A percentile compares a stretch with the other conserved stretches of the same genome.
Evolutionary conservation across 2,113 vertebrate genomes (phyloP).

Genomic region (Brachirus orientalis): DNA sequence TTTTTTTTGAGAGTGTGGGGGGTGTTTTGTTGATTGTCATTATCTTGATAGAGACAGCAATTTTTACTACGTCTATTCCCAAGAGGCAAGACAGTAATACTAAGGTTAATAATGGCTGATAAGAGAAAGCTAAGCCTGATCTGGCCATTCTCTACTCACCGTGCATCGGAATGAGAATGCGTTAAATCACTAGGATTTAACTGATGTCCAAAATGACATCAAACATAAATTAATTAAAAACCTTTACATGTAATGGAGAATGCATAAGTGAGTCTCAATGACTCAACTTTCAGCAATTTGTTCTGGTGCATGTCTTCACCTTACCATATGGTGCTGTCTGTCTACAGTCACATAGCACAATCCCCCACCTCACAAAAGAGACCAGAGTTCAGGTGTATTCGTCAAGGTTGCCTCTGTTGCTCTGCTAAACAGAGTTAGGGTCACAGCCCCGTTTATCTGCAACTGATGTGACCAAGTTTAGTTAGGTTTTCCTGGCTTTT

Average conservation of each 20-base stretch:
- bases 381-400: conserved; percentile 57
- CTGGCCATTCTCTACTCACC: too few relatives aligned
- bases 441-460: conserved; percentile 48
- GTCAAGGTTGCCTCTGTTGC: conserved; percentile 35
- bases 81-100: conserved; percentile 12
- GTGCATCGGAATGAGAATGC: conserved; percentile 9
- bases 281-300: conserved; percentile 32
- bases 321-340: conserved; percentile 42
- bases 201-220: conserved; percentile 19
- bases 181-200: conserved; percentile 1
- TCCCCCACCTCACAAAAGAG: too few relatives aligned
- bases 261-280: conserved; percentile 32
- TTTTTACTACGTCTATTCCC: conserved; percentile 43
- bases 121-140: background rate
- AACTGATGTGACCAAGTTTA: conserved; percentile 33
- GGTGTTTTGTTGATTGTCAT: conserved; percentile 20
- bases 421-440: conserved; percentile 36
- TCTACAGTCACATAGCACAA: conserved; percentile 31
- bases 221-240: conserved; percentile 13
- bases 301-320: conserved; percentile 18
- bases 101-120: conserved; percentile 44
- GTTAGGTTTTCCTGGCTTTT: conserved; percentile 53
- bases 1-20: too few relatives aligned
- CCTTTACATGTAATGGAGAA: conserved; percentile 29
- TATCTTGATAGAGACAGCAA: conserved; percentile 30